Percentiles rank a stretch among this genome's conserved stretches.
Conservation (phyloP, 2,113 vertebrate genomes). For the Neopipo cinnamomea region DNA sequence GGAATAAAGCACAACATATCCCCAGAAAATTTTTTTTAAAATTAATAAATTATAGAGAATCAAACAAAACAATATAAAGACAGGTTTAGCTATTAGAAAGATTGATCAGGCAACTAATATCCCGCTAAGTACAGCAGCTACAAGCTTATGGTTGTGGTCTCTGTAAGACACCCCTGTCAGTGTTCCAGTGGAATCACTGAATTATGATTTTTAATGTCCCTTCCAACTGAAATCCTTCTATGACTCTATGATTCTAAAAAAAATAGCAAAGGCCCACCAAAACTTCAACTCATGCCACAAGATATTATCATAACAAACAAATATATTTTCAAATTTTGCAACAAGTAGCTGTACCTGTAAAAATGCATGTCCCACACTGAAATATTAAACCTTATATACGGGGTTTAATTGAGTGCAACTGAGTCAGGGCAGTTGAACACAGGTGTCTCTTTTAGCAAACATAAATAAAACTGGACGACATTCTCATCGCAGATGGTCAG, state of each 20-base stretch:
- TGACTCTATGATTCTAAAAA: neutral
- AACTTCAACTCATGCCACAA: neutral
- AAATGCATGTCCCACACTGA: rapidly evolving
- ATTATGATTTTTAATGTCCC: neutral
- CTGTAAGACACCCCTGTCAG: neutral
- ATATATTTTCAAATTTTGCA: neutral
- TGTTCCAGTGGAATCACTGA: neutral
- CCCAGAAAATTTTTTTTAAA: neutral
- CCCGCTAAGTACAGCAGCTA: neutral
- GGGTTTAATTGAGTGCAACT: neutral
- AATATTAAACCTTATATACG: rapidly evolving
- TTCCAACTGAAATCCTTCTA: neutral
- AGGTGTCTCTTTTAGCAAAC: neutral
- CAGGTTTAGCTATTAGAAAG: neutral
- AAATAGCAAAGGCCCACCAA: neutral
- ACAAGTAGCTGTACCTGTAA: neutral
- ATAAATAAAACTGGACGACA: neutral
- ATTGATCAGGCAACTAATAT: neutral
- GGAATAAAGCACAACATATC: neutral
- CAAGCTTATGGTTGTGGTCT: neutral
- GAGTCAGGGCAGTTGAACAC: neutral
- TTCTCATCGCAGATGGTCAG: neutral
- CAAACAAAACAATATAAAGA: neutral
- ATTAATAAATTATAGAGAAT: neutral
- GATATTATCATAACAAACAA: neutral